These are phyloP conservation scores for Pleuronectes platessa DNA, from an alignment of 2,113 vertebrate species.

Conservation along the genomic window DNA sequence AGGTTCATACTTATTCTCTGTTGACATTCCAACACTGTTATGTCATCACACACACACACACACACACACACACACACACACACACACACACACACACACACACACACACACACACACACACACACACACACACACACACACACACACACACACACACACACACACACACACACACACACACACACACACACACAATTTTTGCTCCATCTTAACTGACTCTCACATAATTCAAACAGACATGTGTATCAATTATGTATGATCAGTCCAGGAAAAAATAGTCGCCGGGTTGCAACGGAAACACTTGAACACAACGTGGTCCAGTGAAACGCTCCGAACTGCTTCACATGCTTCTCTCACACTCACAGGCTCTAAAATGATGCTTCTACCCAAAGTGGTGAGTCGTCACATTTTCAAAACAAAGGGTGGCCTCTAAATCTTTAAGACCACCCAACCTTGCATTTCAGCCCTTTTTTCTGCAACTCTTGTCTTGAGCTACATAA, in stretches of 20 bases:
- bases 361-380: neutral
- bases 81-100: neutral
- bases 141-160: neutral
- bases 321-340: neutral
- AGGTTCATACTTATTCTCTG: constrained; percentile 35
- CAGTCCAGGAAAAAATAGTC: constrained; percentile 55
- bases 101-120: constrained; percentile 9
- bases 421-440: neutral
- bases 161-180: neutral
- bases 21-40: constrained; percentile 24
- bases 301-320: neutral
- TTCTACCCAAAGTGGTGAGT: constrained; percentile 5
- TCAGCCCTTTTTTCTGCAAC: neutral
- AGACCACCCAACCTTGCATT: neutral
- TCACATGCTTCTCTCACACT: neutral
- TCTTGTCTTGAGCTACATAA: neutral
- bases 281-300: neutral
- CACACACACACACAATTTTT: constrained; percentile 14
- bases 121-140: constrained; percentile 11
- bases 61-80: constrained; percentile 8
- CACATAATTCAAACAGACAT: constrained; percentile 59
- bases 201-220: constrained; percentile 11
- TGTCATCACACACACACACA: constrained; percentile 17
- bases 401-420: constrained; percentile 1
- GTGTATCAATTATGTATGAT: constrained; percentile 57